Evolutionary conservation across 1,140 invertebrate genomes (phyloP).

Genomic region (Trialeurodes vaporariorum): DNA sequence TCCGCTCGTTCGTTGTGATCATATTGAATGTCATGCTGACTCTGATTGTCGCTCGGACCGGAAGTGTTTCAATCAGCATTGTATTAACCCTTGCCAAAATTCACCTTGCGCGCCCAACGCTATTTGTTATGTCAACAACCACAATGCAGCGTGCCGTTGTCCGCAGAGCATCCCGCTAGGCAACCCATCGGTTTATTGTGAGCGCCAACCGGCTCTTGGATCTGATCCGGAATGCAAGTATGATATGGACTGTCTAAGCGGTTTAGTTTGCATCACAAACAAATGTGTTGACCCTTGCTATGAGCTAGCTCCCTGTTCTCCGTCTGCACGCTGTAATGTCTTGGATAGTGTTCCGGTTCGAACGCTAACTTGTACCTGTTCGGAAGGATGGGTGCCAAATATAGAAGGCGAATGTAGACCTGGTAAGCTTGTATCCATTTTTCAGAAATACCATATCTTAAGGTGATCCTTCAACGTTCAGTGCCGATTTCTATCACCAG

Average conservation of each 20-base stretch:
- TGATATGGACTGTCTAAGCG: conserved; percentile 66
- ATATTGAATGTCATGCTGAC: conserved; percentile 63
- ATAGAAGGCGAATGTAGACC: conserved; percentile 59
- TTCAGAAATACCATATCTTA: no score
- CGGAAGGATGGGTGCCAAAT: conserved; percentile 67
- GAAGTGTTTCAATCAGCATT: conserved; percentile 55
- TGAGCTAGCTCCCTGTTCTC: conserved; percentile 55
- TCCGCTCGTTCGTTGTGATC: conserved; percentile 61
- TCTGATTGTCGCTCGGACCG: conserved; percentile 57
- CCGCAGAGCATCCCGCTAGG: conserved; percentile 58
- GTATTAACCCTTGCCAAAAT: conserved; percentile 57
- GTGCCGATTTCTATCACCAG: no score
- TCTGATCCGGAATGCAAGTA: conserved; percentile 58
- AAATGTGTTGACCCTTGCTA: conserved; percentile 66
- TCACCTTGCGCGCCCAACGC: conserved; percentile 54
- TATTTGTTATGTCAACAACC: conserved; percentile 61
- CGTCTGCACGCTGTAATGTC: conserved; percentile 59
- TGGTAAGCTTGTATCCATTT: conserved; percentile 26
- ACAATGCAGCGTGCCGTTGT: conserved; percentile 59
- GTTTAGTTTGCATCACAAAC: conserved; percentile 64
- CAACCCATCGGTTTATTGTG: conserved; percentile 65
- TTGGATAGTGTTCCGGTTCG: conserved; percentile 67
- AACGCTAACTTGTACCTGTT: conserved; percentile 74
- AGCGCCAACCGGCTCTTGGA: conserved; percentile 35
- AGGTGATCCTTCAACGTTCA: no score